Conservation (phyloP, 2,888 invertebrate species). For the Timandra comae region DNA sequence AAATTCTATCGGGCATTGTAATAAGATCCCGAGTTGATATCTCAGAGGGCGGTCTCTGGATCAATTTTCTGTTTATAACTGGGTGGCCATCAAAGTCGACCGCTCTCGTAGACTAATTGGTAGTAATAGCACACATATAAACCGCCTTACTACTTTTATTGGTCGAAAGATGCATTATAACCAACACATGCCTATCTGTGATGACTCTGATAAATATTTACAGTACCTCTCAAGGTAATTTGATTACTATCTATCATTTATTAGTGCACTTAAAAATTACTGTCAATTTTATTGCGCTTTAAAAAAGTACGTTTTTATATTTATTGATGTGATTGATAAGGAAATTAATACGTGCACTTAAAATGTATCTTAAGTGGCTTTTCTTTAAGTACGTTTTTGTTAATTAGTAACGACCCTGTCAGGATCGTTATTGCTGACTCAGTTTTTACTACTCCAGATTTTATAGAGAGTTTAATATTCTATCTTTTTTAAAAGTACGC, state of each 20-base stretch:
- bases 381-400: too few species aligned
- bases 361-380: too few species aligned
- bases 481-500: too few species aligned
- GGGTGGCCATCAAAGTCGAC: constrained; percentile 60
- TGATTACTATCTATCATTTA: constrained; percentile 17
- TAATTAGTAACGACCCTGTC: too few species aligned
- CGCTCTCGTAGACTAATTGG: constrained; percentile 61
- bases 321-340: constrained; percentile 1
- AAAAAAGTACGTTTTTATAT: neutral
- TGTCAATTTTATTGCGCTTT: too few species aligned
- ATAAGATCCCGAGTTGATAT: constrained; percentile 31
- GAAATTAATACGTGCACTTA: too few species aligned
- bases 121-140: constrained; percentile 59
- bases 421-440: too few species aligned
- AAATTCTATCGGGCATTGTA: constrained; percentile 29
- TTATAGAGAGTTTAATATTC: too few species aligned
- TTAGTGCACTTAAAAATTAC: constrained; percentile 1
- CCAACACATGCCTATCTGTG: constrained; percentile 16
- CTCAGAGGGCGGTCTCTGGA: constrained; percentile 54
- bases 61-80: constrained; percentile 70
- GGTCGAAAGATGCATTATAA: constrained; percentile 21
- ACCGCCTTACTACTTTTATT: constrained; percentile 33
- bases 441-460: too few species aligned
- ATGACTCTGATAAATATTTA: constrained; percentile 23
- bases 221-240: constrained; percentile 13